Evolutionary conservation across 2,888 invertebrate genomes (phyloP), one percentile per base, ranked within the genome.

Genomic region (Villa cingulata): DNA sequence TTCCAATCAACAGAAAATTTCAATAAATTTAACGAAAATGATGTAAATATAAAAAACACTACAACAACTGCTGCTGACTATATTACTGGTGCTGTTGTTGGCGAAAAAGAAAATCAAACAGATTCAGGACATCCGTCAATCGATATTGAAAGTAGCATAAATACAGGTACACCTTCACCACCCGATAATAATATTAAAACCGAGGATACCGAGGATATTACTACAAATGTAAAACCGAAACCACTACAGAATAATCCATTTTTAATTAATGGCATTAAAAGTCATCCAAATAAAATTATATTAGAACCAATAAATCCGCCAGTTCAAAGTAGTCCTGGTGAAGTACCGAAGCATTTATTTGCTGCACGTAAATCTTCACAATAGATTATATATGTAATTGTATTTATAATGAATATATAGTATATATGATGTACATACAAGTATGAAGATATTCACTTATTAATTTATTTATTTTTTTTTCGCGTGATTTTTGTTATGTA

Each of bases 71-170:
- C 18, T 19, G 39, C 23, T 36, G 41, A 46, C 16, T 12, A 29
- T 9, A 29, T 29, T 29, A 29, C 29, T 29, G 29, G 29, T n/a
- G n/a, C n/a, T n/a, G n/a, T n/a, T n/a, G n/a, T n/a, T n/a, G n/a
- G n/a, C n/a, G n/a, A 34, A 10, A 36, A 36, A 36, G 16, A 49
- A 9, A 51, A 56, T 27, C 56, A 56, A 45, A 50, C 51, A 6
- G 59, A 59, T 53, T 59, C 59, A 12, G 59, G 59, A 18, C 58
- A 59, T 52, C 56, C 57, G 6, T 59, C 59, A 3, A 36, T 58
- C 5, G 59, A 59, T 47, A 54, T 54, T 9, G 54, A 54, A 27
- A 55, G 51, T 23, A 57, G 56, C 19, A 51, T 48, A 41, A 54
- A 55, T 4, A 56, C 55, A 46, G 51, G 52, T 7, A 52, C 51